Percentiles rank a stretch among this genome's conserved stretches.
These are phyloP conservation scores for Phocides pigmalion DNA, from an alignment of 1,140 invertebrate genomes.

Conservation along the genomic window DNA sequence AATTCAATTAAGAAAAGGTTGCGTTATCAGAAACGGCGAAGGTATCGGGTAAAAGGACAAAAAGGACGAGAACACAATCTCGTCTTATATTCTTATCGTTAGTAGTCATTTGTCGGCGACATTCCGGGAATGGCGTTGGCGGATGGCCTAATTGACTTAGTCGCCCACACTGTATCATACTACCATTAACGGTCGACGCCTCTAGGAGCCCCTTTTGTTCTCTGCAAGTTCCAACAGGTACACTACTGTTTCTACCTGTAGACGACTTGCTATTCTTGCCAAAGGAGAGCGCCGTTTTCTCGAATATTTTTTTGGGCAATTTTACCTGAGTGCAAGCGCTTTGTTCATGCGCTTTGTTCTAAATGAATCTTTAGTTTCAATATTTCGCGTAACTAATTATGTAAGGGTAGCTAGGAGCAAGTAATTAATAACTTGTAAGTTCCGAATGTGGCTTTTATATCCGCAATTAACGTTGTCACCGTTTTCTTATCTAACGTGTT, in stretches of 20 bases:
- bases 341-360: constrained; percentile 39
- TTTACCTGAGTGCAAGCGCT: constrained; percentile 55
- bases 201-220: constrained; percentile 77
- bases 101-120: constrained; percentile 75
- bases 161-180: constrained; percentile 74
- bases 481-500: constrained; percentile 35
- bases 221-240: constrained; percentile 66
- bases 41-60: constrained; percentile 56
- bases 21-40: constrained; percentile 69
- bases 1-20: constrained; percentile 76
- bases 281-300: constrained; percentile 53
- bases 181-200: constrained; percentile 67
- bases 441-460: constrained; percentile 23
- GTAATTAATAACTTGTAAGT: constrained; percentile 24
- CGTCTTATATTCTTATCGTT: constrained; percentile 68
- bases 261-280: constrained; percentile 62
- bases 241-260: too few species aligned
- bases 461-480: constrained; percentile 28
- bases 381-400: constrained; percentile 21
- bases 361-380: constrained; percentile 25
- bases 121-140: constrained; percentile 79
- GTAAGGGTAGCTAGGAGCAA: constrained; percentile 6
- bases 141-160: constrained; percentile 80
- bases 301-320: constrained; percentile 44
- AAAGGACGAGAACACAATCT: constrained; percentile 61